Base-by-base conservation (phyloP, 1,140 invertebrate genomes). In the Acromyrmex echinatior region DNA sequence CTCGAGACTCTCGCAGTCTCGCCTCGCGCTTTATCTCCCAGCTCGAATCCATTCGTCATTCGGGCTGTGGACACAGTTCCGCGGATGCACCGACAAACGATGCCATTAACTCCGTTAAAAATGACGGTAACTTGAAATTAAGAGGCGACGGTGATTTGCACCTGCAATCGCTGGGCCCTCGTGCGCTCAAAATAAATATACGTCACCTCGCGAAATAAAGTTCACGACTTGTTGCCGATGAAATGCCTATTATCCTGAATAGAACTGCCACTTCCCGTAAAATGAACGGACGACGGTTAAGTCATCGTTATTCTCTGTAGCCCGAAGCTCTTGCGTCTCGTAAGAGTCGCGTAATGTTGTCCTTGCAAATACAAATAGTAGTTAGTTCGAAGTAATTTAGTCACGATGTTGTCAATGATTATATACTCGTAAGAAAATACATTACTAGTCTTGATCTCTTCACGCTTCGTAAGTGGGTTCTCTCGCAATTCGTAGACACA, bases 41-140 rank as follows among this genome's bases (percentile, higher is more conserved):
- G 63, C 51, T 74, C 79, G 53, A 77, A 86, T 84, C 63, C 73
- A 85, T 90, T 87, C 73, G 88, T 89, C 89, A 89, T 90, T 73
- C 58, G 56, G 39, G 56, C 21, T n/a, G 74, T 65, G 76, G 60
- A 79, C 60, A 66, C 74, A 58, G 74, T 79, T 39, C 60, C 74
- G 62, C 62, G 82, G 70, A 84, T 76, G 49, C 56, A 63, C 68
- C 56, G 80, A 82, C 80, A 84, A 84, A 84, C 70, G 80, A 76
- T 79, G 82, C 31, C 82, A 66, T 86, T 86, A 86, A 79, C 82
- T 65, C 25, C 3, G 35, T 18, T 45, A 86, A 86, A 86, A 86
- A 86, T 65, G 16, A 0, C 16, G 14, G 70, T 84, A 84, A 74
- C 82, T 51, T 51, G 74, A 79, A 68, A 79, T 79, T 78, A 63